Percentiles rank a stretch among this genome's conserved stretches.
These are phyloP conservation scores for Numenius phaeopus DNA, from an alignment of 2,797 vertebrate genomes.

Conservation along the genomic window DNA sequence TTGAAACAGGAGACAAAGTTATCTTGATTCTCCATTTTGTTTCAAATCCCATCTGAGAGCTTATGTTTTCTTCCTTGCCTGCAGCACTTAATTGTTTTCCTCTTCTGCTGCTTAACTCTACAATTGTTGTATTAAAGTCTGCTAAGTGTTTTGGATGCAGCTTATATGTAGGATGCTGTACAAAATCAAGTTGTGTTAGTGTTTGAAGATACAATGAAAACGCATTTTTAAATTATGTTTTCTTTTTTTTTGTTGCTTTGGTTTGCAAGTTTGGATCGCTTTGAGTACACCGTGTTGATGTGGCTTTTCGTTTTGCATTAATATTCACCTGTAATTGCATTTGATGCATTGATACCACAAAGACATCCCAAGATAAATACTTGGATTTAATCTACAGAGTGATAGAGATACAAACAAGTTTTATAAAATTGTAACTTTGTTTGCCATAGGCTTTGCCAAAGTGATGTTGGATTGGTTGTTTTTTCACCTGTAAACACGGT, in stretches of 20 bases:
- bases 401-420: background rate
- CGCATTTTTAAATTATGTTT: background rate
- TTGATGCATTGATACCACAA: background rate
- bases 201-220: background rate
- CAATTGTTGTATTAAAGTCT: background rate
- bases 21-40: background rate
- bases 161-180: background rate
- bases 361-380: background rate
- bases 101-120: background rate
- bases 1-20: background rate
- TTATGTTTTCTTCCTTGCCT: conserved; percentile 7
- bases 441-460: background rate
- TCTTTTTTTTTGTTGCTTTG: background rate
- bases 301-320: background rate
- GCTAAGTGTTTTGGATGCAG: background rate
- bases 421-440: background rate
- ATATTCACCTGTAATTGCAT: background rate
- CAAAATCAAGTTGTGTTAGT: background rate
- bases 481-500: background rate
- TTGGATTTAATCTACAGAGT: background rate
- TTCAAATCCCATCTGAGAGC: background rate
- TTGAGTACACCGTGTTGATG: accelerated
- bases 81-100: background rate
- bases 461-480: background rate
- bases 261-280: background rate